Conservation (phyloP, 1,140 invertebrate genomes). For the Alviniconcha marisindica region DNA sequence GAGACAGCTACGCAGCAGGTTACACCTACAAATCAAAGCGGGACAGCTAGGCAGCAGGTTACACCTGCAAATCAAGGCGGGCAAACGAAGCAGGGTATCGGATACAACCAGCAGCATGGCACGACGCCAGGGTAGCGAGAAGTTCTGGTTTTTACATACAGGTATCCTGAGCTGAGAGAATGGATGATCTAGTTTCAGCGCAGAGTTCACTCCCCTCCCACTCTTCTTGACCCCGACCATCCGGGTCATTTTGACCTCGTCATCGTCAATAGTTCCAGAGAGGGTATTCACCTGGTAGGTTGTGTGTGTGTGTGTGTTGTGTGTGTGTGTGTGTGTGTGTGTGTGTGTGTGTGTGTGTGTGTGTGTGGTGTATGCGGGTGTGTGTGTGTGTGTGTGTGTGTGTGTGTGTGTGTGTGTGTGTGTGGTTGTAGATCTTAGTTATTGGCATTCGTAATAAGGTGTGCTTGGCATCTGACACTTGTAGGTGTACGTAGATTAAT, state of each 20-base stretch:
- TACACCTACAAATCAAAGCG: no score
- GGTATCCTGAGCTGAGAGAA: slow-evolving; percentile 79
- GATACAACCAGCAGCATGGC: no score
- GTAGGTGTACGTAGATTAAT: no score
- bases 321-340: background rate
- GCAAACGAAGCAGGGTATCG: no score
- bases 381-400: background rate
- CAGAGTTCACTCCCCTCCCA: slow-evolving; percentile 82
- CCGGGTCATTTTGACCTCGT: slow-evolving; percentile 73
- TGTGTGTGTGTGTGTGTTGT: background rate
- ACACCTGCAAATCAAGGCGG: no score
- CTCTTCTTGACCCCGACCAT: slow-evolving; percentile 79
- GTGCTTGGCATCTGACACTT: no score
- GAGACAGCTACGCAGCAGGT: no score
- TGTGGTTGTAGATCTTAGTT: no score
- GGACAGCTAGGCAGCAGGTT: no score
- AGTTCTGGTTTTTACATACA: background rate
- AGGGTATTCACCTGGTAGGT: background rate
- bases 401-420: background rate
- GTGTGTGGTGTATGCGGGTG: background rate
- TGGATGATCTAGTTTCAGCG: slow-evolving; percentile 82
- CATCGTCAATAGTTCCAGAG: slow-evolving; percentile 39
- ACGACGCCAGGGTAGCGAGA: no score
- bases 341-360: background rate
- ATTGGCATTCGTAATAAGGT: no score